These are phyloP conservation scores for Hydrotaea diabolus DNA, from an alignment of 2,888 invertebrate species.

Conservation along the genomic window DNA sequence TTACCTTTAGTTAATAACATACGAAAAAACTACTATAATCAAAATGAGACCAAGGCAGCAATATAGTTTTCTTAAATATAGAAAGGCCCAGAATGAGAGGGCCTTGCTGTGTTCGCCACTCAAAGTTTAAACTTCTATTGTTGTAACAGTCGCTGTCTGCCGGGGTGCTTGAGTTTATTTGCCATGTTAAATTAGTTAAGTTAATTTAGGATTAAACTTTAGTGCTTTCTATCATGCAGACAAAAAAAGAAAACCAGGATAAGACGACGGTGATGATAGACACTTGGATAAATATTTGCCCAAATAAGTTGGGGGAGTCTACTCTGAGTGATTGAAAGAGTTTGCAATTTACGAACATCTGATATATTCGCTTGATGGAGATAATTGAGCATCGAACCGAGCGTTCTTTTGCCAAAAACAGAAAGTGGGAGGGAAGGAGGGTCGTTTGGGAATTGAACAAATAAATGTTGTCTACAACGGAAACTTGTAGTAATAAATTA, in stretches of 20 bases:
- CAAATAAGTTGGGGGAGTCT: not conserved
- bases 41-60: too few species aligned
- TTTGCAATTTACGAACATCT: not conserved
- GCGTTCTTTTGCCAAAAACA: not conserved
- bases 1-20: too few species aligned
- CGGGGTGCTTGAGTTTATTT: constrained; percentile 12
- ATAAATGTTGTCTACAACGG: not conserved
- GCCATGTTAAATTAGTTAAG: constrained; percentile 30
- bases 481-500: not conserved
- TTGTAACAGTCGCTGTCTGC: too few species aligned
- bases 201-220: constrained; percentile 28
- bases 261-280: constrained; percentile 7
- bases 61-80: too few species aligned
- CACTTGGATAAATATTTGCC: constrained; percentile 21
- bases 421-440: not conserved
- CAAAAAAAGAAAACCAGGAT: not conserved
- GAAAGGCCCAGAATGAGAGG: too few species aligned
- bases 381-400: constrained; percentile 1
- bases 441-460: not conserved
- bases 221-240: not conserved
- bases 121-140: too few species aligned
- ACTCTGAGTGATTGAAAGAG: constrained; percentile 10
- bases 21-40: too few species aligned
- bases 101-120: too few species aligned
- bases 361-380: constrained; percentile 7